phyloP scores from a whole-genome alignment of 2,797 vertebrate genomes.

The Betta splendens region DNA sequence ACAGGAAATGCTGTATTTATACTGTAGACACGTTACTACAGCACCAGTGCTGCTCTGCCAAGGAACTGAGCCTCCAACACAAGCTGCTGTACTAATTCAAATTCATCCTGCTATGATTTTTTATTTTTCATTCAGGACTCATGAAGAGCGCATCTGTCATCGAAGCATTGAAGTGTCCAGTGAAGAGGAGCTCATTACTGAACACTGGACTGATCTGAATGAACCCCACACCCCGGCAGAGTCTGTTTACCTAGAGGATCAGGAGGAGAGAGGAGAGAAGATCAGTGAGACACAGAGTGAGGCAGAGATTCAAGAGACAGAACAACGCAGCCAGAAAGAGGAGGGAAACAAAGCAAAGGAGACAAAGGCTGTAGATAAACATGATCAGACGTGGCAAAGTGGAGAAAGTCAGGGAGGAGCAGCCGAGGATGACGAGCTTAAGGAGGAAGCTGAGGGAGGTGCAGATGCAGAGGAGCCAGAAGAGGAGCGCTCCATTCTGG shows the following conservation, averaged over 20 bases:
- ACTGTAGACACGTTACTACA: too few relatives aligned
- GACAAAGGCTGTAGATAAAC: slow-evolving; percentile 3
- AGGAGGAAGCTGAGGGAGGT: slow-evolving; percentile 2
- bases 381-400: neutral
- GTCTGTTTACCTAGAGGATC: slow-evolving; percentile 2
- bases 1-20: too few relatives aligned
- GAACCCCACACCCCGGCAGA: slow-evolving; percentile 13
- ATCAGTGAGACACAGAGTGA: neutral
- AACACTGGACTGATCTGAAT: neutral
- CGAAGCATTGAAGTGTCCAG: neutral
- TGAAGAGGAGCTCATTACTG: slow-evolving; percentile 10
- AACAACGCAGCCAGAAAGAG: neutral
- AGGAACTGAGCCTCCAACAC: neutral
- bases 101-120: neutral
- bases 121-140: slow-evolving; percentile 34
- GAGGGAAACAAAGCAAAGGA: slow-evolving; percentile 1
- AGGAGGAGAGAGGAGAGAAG: slow-evolving; percentile 2
- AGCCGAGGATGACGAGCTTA: slow-evolving; percentile 12
- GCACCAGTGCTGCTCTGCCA: too few relatives aligned
- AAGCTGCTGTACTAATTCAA: neutral
- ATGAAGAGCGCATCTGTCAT: slow-evolving; percentile 16
- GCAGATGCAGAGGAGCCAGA: neutral
- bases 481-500: slow-evolving; percentile 42
- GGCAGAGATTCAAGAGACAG: neutral
- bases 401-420: neutral